These are phyloP conservation scores for Ceuthmochares aereus DNA, from an alignment of 2,113 vertebrate genomes.

Conservation along the genomic window DNA sequence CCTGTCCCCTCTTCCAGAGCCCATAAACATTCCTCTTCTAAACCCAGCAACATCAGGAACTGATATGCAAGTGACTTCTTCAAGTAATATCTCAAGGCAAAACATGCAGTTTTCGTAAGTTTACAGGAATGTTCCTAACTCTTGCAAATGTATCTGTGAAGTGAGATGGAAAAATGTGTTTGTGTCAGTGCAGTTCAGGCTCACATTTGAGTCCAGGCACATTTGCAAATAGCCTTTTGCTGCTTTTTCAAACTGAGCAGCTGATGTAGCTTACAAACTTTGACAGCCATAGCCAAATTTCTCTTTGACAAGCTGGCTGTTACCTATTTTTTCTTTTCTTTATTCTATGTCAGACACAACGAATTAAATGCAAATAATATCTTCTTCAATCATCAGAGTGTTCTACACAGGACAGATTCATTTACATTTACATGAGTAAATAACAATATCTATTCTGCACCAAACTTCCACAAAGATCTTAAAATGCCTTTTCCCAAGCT, in stretches of 20 bases:
- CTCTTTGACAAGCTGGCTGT: not conserved
- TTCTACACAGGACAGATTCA: not conserved
- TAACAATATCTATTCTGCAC: not conserved
- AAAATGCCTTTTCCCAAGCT: not conserved
- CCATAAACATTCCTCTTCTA: too few species aligned
- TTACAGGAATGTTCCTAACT: not conserved
- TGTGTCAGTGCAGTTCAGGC: not conserved
- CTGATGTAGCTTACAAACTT: not conserved
- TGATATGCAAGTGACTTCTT: slow-evolving; percentile 50
- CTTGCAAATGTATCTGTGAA: not conserved
- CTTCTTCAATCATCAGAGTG: not conserved
- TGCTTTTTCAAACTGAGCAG: not conserved
- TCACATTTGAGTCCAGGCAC: not conserved
- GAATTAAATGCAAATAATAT: not conserved
- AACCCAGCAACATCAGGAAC: slow-evolving; percentile 60
- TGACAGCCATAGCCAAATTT: not conserved
- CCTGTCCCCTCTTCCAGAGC: too few species aligned
- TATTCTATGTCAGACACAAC: not conserved
- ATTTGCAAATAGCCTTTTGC: not conserved
- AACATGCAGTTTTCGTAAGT: not conserved
- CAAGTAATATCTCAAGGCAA: slow-evolving; percentile 4
- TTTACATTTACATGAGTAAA: not conserved
- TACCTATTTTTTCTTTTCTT: not conserved
- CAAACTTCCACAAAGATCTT: not conserved
- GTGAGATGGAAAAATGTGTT: not conserved